Percentiles rank a stretch among this genome's conserved stretches.
These are phyloP conservation scores for Drosophila willistoni DNA, from an alignment of 1,140 invertebrate genomes.

Conservation along the genomic window DNA sequence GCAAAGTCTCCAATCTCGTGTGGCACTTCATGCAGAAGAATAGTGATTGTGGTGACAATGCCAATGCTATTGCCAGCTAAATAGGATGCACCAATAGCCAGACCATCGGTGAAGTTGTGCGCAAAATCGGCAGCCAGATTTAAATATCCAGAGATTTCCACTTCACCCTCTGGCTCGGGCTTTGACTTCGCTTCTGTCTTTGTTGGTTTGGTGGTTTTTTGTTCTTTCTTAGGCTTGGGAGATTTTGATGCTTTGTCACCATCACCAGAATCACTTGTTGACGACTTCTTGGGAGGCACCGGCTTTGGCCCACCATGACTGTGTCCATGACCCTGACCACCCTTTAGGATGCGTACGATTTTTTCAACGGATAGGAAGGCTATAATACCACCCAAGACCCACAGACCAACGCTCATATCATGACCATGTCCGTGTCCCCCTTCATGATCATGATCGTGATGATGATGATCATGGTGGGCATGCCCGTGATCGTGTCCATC, in stretches of 20 bases:
- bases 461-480: constrained; percentile 83
- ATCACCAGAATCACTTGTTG: constrained; percentile 72
- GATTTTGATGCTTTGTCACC: constrained; percentile 73
- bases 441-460: constrained; percentile 82
- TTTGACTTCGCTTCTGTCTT: background rate
- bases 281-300: constrained; percentile 68
- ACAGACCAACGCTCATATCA: constrained; percentile 92
- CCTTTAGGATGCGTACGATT: constrained; percentile 94
- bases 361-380: constrained; percentile 97
- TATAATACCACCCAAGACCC: constrained; percentile 94
- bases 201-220: constrained; percentile 72
- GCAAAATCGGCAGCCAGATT: constrained; percentile 97
- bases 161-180: constrained; percentile 79
- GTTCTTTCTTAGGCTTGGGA: constrained; percentile 56
- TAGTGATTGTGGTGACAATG: constrained; percentile 95
- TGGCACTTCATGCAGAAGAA: constrained; percentile 96
- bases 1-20: constrained; percentile 99
- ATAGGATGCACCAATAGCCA: constrained; percentile 97
- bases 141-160: constrained; percentile 94
- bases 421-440: constrained; percentile 86
- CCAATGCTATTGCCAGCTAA: constrained; percentile 94
- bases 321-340: constrained; percentile 86
- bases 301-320: constrained; percentile 74
- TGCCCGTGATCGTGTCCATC: constrained; percentile 76
- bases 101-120: constrained; percentile 98